These are phyloP conservation scores for Glyptemys insculpta DNA, from an alignment of 2,797 vertebrate species.

Conservation along the genomic window DNA sequence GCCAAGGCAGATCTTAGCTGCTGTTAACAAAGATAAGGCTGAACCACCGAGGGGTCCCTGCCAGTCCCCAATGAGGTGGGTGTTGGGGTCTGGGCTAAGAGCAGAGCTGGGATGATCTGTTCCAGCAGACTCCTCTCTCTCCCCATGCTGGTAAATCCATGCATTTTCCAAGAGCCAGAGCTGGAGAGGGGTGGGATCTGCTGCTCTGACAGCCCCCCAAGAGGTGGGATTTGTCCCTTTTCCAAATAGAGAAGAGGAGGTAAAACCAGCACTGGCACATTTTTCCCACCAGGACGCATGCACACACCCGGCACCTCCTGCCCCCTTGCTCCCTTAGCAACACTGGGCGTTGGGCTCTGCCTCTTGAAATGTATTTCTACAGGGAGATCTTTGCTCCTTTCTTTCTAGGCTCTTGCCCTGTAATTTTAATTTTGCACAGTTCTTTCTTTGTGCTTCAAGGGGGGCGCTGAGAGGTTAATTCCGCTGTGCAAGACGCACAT, in stretches of 20 bases:
- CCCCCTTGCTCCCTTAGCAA: background rate
- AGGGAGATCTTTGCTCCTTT: background rate
- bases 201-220: background rate
- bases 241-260: background rate
- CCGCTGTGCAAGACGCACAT: background rate
- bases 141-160: background rate
- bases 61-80: background rate
- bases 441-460: background rate
- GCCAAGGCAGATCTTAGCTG: background rate
- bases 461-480: background rate
- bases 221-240: background rate
- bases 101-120: background rate
- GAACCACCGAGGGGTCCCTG: background rate
- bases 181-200: background rate
- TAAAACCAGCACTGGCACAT: background rate
- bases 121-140: background rate
- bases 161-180: background rate
- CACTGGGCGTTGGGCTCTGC: background rate
- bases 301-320: background rate
- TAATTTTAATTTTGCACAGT: background rate
- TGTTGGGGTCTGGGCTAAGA: background rate
- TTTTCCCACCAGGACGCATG: background rate
- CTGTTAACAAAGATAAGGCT: background rate
- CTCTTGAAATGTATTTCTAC: background rate
- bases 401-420: background rate